phyloP scores from a whole-genome alignment of 1,140 invertebrate genomes.

The Cotesia chilonis region DNA sequence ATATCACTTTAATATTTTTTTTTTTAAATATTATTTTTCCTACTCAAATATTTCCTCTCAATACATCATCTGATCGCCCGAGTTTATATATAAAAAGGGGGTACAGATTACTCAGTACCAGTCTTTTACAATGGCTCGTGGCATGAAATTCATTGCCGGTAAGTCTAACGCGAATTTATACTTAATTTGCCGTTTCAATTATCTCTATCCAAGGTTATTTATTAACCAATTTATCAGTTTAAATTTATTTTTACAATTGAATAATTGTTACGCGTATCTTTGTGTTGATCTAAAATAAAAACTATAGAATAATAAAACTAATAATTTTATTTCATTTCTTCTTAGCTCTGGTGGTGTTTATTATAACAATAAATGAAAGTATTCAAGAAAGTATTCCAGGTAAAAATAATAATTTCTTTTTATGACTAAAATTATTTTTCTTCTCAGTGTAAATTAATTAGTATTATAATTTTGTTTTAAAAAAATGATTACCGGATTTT shows the following conservation, averaged over 20 bases:
- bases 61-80: background rate
- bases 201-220: background rate
- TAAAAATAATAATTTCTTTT: constrained; percentile 2
- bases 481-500: background rate
- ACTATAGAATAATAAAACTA: too few species aligned
- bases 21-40: constrained; percentile 2
- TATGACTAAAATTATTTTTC: too few species aligned
- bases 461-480: too few species aligned
- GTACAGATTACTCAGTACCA: constrained; percentile 35
- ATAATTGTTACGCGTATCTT: background rate
- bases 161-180: constrained; percentile 39
- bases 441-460: too few species aligned
- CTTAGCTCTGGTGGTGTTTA: too few species aligned
- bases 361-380: too few species aligned
- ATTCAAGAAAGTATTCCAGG: too few species aligned
- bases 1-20: background rate
- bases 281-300: too few species aligned
- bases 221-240: constrained; percentile 3
- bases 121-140: constrained; percentile 51
- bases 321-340: too few species aligned
- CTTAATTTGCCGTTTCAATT: background rate
- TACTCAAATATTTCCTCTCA: background rate
- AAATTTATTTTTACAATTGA: constrained; percentile 10
- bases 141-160: constrained; percentile 49
- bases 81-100: constrained; percentile 13